Evolutionary conservation across 2,888 invertebrate species (phyloP).

Genomic region (Morpho deidamia): DNA sequence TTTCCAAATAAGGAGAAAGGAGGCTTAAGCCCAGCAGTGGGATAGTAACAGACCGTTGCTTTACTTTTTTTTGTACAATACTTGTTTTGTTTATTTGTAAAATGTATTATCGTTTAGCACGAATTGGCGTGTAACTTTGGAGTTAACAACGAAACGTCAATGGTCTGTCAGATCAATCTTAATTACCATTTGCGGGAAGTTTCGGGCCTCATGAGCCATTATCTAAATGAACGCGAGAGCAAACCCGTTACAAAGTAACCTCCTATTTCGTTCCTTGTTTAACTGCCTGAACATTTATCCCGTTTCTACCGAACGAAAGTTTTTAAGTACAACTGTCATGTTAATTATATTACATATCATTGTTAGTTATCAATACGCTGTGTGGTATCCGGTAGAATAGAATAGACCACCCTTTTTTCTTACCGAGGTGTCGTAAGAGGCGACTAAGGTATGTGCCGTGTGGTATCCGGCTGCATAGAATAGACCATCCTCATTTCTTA

Average conservation of each 20-base stretch:
- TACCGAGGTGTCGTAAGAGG: too few species aligned
- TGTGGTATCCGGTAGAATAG: too few species aligned
- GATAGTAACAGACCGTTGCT: too few species aligned
- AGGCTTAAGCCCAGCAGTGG: neutral
- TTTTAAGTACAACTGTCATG: neutral
- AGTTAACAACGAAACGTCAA: constrained; percentile 33
- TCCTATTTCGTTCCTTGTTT: constrained; percentile 11
- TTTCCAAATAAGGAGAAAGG: neutral
- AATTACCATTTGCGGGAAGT: constrained; percentile 49
- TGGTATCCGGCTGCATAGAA: too few species aligned
- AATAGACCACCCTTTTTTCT: too few species aligned
- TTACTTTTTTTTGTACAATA: too few species aligned
- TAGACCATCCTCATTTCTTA: too few species aligned
- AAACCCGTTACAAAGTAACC: constrained; percentile 6
- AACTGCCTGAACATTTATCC: constrained; percentile 8
- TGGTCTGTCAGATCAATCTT: constrained; percentile 51
- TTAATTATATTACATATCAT: neutral
- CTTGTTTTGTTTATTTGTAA: neutral
- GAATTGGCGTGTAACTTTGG: neutral
- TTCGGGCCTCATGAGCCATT: constrained; percentile 48
- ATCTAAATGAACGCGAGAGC: constrained; percentile 53
- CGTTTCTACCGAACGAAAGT: constrained; percentile 5
- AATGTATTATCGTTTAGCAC: neutral
- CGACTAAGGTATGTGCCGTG: too few species aligned
- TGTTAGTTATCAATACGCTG: too few species aligned